A percentile compares a stretch with the other conserved stretches of the same genome.
These are phyloP conservation scores for Archaeoteleia sp. DNA, from an alignment of 2,888 invertebrate species.

Conservation along the genomic window DNA sequence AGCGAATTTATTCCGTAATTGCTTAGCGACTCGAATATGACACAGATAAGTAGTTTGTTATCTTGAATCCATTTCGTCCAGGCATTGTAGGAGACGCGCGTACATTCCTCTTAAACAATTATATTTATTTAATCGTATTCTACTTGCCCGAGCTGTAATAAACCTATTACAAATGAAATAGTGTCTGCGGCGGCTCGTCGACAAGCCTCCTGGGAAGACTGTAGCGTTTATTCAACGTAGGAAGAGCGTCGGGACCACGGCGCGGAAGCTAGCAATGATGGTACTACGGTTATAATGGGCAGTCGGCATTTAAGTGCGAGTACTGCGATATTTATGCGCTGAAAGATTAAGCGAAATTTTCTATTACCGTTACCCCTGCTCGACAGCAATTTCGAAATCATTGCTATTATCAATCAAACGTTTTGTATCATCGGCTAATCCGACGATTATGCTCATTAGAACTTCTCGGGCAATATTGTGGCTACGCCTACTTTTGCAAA, in stretches of 20 bases:
- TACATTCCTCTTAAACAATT: constrained; percentile 20
- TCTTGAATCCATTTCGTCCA: constrained; percentile 9
- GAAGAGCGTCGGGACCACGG: constrained; percentile 5
- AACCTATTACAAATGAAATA: constrained; percentile 37
- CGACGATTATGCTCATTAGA: constrained; percentile 26
- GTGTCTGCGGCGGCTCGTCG: constrained; percentile 15
- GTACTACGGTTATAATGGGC: constrained; percentile 30
- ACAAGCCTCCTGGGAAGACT: constrained; percentile 33
- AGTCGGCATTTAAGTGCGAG: constrained; percentile 29
- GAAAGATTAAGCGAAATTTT: constrained; percentile 40
- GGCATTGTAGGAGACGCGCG: neutral
- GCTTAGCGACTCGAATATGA: too few relatives aligned
- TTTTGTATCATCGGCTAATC: constrained; percentile 21
- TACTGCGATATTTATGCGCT: constrained; percentile 31
- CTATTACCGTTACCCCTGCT: constrained; percentile 38
- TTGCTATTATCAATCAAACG: constrained; percentile 26
- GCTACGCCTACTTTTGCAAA: too few relatives aligned
- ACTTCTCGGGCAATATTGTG: constrained; percentile 29
- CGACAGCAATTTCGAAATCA: constrained; percentile 22
- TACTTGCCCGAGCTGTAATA: constrained; percentile 17
- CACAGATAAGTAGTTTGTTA: constrained; percentile 13
- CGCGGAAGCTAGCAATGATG: constrained; percentile 29
- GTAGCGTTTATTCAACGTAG: constrained; percentile 19
- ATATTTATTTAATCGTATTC: constrained; percentile 22
- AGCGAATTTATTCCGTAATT: too few relatives aligned